phyloP scores from a whole-genome alignment of 2,888 invertebrate species.

The Heteromurus nitidus region DNA sequence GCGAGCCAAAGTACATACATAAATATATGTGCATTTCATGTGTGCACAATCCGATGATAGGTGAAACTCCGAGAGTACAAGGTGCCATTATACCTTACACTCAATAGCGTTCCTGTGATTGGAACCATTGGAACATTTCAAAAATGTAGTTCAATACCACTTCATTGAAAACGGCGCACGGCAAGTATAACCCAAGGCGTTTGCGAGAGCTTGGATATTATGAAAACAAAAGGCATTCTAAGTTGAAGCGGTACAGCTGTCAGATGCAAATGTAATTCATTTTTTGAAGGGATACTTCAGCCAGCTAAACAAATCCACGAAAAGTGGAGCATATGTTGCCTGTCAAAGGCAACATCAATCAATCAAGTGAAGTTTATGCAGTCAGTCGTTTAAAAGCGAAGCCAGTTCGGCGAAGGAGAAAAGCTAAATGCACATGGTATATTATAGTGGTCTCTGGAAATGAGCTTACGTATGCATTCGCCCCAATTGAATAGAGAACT shows the following conservation, averaged over 20 bases:
- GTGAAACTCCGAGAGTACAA: too few relatives aligned
- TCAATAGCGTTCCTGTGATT: too few relatives aligned
- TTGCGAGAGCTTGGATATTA: slow-evolving; percentile 28
- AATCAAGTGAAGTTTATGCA: slow-evolving; percentile 47
- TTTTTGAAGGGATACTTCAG: slow-evolving; percentile 26
- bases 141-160: too few relatives aligned
- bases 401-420: not conserved
- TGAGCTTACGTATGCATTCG: slow-evolving; percentile 2
- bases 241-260: slow-evolving; percentile 32
- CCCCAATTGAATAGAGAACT: too few relatives aligned
- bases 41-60: too few relatives aligned
- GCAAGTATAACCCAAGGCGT: too few relatives aligned
- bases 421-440: slow-evolving; percentile 3
- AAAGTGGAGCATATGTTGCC: slow-evolving; percentile 57
- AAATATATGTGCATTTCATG: too few relatives aligned
- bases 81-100: too few relatives aligned
- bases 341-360: slow-evolving; percentile 61
- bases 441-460: too few relatives aligned
- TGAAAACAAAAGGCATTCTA: slow-evolving; percentile 42
- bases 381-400: slow-evolving; percentile 34
- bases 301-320: slow-evolving; percentile 22
- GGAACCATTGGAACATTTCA: too few relatives aligned
- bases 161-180: too few relatives aligned
- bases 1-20: too few relatives aligned
- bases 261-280: slow-evolving; percentile 31